These are phyloP conservation scores for Danio rerio DNA, from an alignment of 2,113 vertebrate species.

Conservation along the genomic window GRCz12tu NC_133184.1:54132001-54132500, in stretches of 20 bases:
- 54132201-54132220: too few species aligned
- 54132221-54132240: too few species aligned
- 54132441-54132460: not conserved
- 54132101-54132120: too few species aligned
- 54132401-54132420: too few species aligned
- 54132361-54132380: slow-evolving; percentile 37
- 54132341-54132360: slow-evolving; percentile 48
- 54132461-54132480: slow-evolving; percentile 4
- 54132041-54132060: too few species aligned
- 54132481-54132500: too few species aligned
- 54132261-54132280: slow-evolving; percentile 29
- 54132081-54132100: too few species aligned
- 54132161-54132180: not conserved
- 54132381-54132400: slow-evolving; percentile 9
- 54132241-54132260: not conserved
- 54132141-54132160: not conserved
- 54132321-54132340: slow-evolving; percentile 43
- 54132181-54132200: not conserved
- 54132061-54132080: too few species aligned
- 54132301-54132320: slow-evolving; percentile 51
- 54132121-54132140: not conserved
- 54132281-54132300: slow-evolving; percentile 42
- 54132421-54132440: too few species aligned
- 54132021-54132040: too few species aligned
- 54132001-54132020: too few species aligned